Evolutionary conservation across 92 coral and sea anemone species (phyloP), one percentile per base, ranked within the genome.

Genomic region (Micromussa lordhowensis): DNA sequence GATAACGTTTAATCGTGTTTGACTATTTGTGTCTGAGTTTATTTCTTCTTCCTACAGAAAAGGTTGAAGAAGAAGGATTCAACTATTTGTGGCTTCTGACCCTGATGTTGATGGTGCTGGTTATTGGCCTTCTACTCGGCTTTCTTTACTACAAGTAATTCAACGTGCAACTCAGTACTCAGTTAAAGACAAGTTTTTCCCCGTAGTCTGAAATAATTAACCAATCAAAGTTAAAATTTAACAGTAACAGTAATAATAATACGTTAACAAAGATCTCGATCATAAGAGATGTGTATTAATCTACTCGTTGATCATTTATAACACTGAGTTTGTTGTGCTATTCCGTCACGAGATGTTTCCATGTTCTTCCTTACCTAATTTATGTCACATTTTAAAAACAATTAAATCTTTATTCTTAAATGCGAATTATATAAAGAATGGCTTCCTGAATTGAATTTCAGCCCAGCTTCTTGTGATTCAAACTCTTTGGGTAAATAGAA

Each of bases 61-160:
- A 35, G 19, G 36, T 75, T 22, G 81, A 59, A 89, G 87, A 66
- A 24, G 88, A 61, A 92, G 87, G 53, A 21, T 70, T 79, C 38
- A 74, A 80, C 40, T 78, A 84, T 49, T 82, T 82, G 90, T 92
- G 78, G 73, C 82, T 64, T 55, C 26, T 92, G 90, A 78, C 78
- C 55, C 83, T 91, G 48, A 24, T 92, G 21, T 17, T 94, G 57
- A 16, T 94, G 72, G 10, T 90, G 2, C 81, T 93, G 49, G 75
- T 92, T 30, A 72, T 94, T 36, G 78, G 72, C 28, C 85, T 82
- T 19, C 68, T 93, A 24, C 74, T 86, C 15, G 94, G 90, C 26
- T 81, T 94, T 26, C 81, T 87, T n/a, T 93, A 88, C 80, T 92
- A 94, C 92, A 94, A 80, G 97, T 94, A 87, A 90, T 82, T 92